A percentile compares a stretch with the other conserved stretches of the same genome.
Conservation (phyloP, 2,113 vertebrate genomes). For the Halcyon senegalensis region DNA sequence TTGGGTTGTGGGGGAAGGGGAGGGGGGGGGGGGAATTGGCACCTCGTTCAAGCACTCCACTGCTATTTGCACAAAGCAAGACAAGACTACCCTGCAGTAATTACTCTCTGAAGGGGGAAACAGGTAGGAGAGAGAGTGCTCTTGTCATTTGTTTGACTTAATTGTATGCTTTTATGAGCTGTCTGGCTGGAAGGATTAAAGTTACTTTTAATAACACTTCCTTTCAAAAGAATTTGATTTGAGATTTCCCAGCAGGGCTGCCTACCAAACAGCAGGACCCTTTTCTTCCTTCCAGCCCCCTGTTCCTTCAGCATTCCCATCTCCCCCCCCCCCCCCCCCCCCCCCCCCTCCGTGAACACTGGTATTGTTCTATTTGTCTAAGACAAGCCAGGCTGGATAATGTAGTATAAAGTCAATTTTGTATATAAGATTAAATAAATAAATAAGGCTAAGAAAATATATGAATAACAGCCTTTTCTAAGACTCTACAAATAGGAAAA, state of each 20-base stretch:
- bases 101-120: slow-evolving; percentile 76
- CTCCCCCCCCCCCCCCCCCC: background rate
- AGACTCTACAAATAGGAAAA: background rate
- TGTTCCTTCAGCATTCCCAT: background rate
- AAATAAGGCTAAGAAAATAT: background rate
- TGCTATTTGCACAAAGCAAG: slow-evolving; percentile 61
- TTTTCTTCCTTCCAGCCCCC: slow-evolving; percentile 29
- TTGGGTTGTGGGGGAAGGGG: background rate
- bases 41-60: slow-evolving; percentile 1
- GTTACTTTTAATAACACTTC: slow-evolving; percentile 81
- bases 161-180: slow-evolving; percentile 79
- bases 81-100: slow-evolving; percentile 67
- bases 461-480: background rate
- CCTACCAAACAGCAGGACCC: slow-evolving; percentile 64
- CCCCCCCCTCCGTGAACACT: background rate
- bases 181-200: slow-evolving; percentile 80
- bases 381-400: background rate
- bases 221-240: slow-evolving; percentile 78
- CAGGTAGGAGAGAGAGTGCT: slow-evolving; percentile 74
- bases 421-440: background rate
- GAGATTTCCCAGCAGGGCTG: slow-evolving; percentile 78
- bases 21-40: background rate
- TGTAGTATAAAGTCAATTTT: background rate
- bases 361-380: slow-evolving; percentile 43
- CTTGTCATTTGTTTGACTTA: slow-evolving; percentile 81